A percentile compares a stretch with the other conserved stretches of the same genome.
Conservation (phyloP, 1,140 invertebrate genomes). For the Doryteuthis pealeii region DNA sequence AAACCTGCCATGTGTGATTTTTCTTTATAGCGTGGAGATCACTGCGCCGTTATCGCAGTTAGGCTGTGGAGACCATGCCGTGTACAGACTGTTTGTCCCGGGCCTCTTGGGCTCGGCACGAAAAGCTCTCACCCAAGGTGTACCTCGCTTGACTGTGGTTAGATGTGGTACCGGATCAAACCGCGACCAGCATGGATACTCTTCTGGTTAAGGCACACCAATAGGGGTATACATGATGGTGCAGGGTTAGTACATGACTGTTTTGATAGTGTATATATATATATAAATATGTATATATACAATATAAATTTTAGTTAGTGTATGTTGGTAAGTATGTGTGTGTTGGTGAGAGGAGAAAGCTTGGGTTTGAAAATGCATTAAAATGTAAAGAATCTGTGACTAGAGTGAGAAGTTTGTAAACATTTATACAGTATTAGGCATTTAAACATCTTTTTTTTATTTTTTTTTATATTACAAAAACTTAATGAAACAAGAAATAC, state of each 20-base stretch:
- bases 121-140: constrained; percentile 5
- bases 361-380: too few species aligned
- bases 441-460: too few species aligned
- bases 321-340: too few species aligned
- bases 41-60: constrained; percentile 2
- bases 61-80: constrained; percentile 4
- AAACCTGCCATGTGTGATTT: constrained; percentile 8
- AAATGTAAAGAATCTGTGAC: too few species aligned
- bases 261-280: constrained; percentile 2
- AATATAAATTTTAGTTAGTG: too few species aligned
- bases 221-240: background rate
- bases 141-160: constrained; percentile 3
- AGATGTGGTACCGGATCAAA: background rate
- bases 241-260: constrained; percentile 10
- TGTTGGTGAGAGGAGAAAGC: too few species aligned
- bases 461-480: too few species aligned
- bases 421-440: too few species aligned
- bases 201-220: background rate
- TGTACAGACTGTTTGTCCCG: constrained; percentile 1
- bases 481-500: too few species aligned
- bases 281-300: background rate
- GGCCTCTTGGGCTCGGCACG: background rate
- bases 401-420: too few species aligned
- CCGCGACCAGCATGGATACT: background rate
- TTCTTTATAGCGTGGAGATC: constrained; percentile 5